phyloP scores from a whole-genome alignment of 35 echinoderm and acorn worm genomes.

The Patiria miniata region DNA sequence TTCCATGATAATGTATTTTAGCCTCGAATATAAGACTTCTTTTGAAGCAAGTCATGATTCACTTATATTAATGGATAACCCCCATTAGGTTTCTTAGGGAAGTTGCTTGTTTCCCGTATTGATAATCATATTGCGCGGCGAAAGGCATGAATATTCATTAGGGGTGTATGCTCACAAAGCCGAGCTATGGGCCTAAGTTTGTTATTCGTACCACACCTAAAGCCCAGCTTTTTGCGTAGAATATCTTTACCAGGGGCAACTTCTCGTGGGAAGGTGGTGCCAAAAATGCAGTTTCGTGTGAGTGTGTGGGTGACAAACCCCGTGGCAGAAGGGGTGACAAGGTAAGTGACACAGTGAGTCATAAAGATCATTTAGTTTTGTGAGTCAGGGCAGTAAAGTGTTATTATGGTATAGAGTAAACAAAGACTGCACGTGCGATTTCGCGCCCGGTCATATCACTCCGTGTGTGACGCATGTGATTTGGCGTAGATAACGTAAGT shows the following conservation, averaged over 20 bases:
- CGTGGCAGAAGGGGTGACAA: neutral
- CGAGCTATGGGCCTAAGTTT: constrained; percentile 6
- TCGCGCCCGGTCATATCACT: neutral
- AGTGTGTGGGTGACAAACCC: neutral
- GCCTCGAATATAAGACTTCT: too few relatives aligned
- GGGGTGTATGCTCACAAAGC: constrained; percentile 13
- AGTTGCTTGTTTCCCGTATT: neutral
- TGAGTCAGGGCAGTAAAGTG: neutral
- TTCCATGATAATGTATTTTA: too few relatives aligned
- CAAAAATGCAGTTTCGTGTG: neutral
- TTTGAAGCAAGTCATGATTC: too few relatives aligned
- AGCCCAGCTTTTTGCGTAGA: neutral
- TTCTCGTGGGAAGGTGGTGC: neutral
- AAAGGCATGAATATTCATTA: constrained; percentile 22
- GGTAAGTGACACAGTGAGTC: constrained; percentile 7
- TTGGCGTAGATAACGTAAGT: too few relatives aligned
- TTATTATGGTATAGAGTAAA: constrained; percentile 1
- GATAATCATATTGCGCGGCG: neutral
- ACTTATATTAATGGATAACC: too few relatives aligned
- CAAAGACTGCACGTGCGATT: neutral
- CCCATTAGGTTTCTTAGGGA: neutral
- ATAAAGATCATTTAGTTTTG: neutral
- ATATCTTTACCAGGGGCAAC: neutral
- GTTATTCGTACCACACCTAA: neutral
- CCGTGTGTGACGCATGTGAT: too few relatives aligned